Evolutionary conservation across 92 coral and sea anemone genomes (phyloP), one percentile per base, ranked within the genome.

Genomic region (Phenganax subtilis): DNA sequence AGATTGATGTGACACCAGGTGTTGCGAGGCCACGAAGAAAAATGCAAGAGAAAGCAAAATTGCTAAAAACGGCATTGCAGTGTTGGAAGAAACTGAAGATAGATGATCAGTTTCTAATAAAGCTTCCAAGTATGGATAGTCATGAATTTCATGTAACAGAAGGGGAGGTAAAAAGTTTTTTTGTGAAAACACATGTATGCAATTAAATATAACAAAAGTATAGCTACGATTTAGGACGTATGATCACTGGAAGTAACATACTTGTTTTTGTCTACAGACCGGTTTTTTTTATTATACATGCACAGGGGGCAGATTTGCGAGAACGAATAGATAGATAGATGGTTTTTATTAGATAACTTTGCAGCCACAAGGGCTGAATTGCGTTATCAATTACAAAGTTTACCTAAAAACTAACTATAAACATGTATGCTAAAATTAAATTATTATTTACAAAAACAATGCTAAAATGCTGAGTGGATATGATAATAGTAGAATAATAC

Each of bases 111-210:
- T 69, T 29, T 69, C 16, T 27, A 29, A 29, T 47, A 10, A 69
- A 69, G 8, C 75, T 20, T 17, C 75, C 75, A 69, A 27, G 25
- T 47, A 29, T 29, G 12, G 25, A 69, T 47, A 69, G 75, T 47
- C 75, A 69, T 69, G 12, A 69, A 16, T 69, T 69, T 27, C 75
- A 69, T 47, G 8, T 27, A 29, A 47, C 54, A 12, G 52, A 29
- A 69, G 75, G 75, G 12, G 75, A 69, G 75, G 75, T 69, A 69
- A 12, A 47, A 10, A 12, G 29, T 57, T 10, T 57, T 10, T 16
- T 57, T 16, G 63, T 16, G 16, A 16, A 16, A 16, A 11, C 12
- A 57, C 63, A 20, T 20, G 0, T 20, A 20, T 20, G 25, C 63
- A 10, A 20, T 11, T 11, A 57, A 16, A 57, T 11, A 10, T 57